A percentile compares a stretch with the other conserved stretches of the same genome.
Conservation (phyloP, 2,888 invertebrate species). For the Rhamnusium bicolor region DNA sequence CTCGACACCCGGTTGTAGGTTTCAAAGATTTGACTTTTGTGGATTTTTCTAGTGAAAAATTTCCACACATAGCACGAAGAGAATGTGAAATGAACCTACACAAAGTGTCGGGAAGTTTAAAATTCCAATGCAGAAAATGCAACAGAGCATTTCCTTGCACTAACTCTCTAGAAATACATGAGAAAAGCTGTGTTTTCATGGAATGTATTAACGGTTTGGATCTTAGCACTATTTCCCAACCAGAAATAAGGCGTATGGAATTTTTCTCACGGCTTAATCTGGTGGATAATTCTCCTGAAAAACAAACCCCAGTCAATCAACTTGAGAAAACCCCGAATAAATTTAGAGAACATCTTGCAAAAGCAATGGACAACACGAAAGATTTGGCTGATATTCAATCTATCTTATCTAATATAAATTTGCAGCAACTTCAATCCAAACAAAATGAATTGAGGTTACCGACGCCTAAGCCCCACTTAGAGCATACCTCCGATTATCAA, state of each 20-base stretch:
- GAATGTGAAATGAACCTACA: constrained; percentile 81
- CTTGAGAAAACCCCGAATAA: constrained; percentile 54
- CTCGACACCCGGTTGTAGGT: constrained; percentile 75
- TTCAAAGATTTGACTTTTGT: constrained; percentile 83
- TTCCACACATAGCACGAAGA: constrained; percentile 83
- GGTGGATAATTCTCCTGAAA: constrained; percentile 78
- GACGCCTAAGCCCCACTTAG: constrained; percentile 43
- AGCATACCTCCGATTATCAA: constrained; percentile 52
- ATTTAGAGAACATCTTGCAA: constrained; percentile 60
- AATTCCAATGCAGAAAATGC: constrained; percentile 82
- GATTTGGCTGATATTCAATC: constrained; percentile 91
- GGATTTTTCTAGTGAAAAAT: constrained; percentile 87
- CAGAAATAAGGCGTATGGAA: constrained; percentile 80
- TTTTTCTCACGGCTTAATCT: constrained; percentile 88
- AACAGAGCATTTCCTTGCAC: constrained; percentile 81
- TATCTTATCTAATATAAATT: constrained; percentile 84
- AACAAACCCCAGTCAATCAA: constrained; percentile 42
- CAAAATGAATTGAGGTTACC: constrained; percentile 46
- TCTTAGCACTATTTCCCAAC: constrained; percentile 70
- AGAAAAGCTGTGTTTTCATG: constrained; percentile 71
- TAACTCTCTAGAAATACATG: constrained; percentile 80
- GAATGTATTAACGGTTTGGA: constrained; percentile 62
- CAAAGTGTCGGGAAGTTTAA: constrained; percentile 74
- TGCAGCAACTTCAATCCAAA: constrained; percentile 76
- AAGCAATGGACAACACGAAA: constrained; percentile 74